Conservation (phyloP, 1,140 invertebrate species). For the Babylonia areolata region DNA sequence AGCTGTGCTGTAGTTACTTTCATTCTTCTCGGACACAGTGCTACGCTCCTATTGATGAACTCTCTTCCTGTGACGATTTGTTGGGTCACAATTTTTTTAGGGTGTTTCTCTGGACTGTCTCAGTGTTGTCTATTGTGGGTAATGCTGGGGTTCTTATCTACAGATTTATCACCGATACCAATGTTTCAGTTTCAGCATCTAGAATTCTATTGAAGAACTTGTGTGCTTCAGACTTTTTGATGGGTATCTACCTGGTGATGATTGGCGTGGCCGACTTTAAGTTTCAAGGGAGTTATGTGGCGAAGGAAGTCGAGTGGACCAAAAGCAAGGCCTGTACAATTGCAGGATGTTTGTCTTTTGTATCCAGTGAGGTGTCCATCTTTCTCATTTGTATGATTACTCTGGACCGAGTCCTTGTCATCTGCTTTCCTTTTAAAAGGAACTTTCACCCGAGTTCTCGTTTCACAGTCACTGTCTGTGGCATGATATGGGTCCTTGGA, state of each 20-base stretch:
- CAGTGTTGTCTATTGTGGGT: conserved; percentile 46
- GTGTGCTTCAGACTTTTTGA: conserved; percentile 61
- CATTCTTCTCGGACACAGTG: conserved; percentile 41
- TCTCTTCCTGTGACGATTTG: conserved; percentile 55
- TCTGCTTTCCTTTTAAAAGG: conserved; percentile 61
- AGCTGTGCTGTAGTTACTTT: conserved; percentile 50
- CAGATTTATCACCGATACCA: conserved; percentile 25
- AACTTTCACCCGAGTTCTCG: conserved; percentile 35
- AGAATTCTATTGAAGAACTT: conserved; percentile 55
- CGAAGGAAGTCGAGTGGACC: conserved; percentile 56
- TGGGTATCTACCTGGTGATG: conserved; percentile 67
- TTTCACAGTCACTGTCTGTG: neutral
- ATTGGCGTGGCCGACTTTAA: conserved; percentile 61
- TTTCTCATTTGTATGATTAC: conserved; percentile 62
- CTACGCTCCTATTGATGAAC: conserved; percentile 42
- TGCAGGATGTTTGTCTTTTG: conserved; percentile 59
- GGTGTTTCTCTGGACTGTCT: conserved; percentile 51
- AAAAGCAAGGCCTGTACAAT: conserved; percentile 52
- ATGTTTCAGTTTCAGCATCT: conserved; percentile 38
- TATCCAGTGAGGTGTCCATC: conserved; percentile 62
- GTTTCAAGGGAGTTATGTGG: conserved; percentile 59
- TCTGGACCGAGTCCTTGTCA: conserved; percentile 57
- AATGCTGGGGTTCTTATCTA: conserved; percentile 51
- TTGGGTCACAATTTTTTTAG: conserved; percentile 42
- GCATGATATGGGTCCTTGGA: conserved; percentile 36